Conservation (phyloP, 2,113 vertebrate genomes). For the Haplochromis burtoni region DNA sequence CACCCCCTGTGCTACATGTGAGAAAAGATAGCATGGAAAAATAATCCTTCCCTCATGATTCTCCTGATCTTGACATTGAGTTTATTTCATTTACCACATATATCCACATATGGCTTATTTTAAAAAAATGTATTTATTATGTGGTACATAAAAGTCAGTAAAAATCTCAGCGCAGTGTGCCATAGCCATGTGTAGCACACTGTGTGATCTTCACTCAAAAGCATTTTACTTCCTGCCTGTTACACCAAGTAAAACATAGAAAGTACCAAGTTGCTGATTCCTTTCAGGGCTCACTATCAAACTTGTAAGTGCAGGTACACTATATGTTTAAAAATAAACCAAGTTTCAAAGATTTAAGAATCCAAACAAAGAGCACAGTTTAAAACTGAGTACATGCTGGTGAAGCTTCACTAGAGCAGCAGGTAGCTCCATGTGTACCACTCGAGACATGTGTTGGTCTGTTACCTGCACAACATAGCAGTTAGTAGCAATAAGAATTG, state of each 20-base stretch:
- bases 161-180: not conserved
- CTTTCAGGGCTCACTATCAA: not conserved
- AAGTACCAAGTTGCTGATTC: not conserved
- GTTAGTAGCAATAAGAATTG: not conserved
- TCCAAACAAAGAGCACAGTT: not conserved
- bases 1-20: not conserved
- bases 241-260: not conserved
- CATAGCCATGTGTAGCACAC: not conserved
- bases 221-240: not conserved
- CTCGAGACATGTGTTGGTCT: not conserved
- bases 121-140: fast-evolving
- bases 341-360: not conserved
- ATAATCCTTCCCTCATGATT: not conserved
- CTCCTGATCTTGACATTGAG: not conserved
- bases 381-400: not conserved
- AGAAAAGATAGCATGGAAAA: not conserved
- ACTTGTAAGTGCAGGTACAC: not conserved
- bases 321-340: not conserved
- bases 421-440: not conserved
- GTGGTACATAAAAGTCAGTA: not conserved
- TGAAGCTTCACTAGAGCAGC: not conserved
- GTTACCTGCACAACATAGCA: not conserved
- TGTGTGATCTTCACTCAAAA: not conserved
- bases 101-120: not conserved
- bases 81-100: not conserved